These are phyloP conservation scores for Podiceps cristatus DNA, from an alignment of 2,113 vertebrate species.

Conservation along the genomic window DNA sequence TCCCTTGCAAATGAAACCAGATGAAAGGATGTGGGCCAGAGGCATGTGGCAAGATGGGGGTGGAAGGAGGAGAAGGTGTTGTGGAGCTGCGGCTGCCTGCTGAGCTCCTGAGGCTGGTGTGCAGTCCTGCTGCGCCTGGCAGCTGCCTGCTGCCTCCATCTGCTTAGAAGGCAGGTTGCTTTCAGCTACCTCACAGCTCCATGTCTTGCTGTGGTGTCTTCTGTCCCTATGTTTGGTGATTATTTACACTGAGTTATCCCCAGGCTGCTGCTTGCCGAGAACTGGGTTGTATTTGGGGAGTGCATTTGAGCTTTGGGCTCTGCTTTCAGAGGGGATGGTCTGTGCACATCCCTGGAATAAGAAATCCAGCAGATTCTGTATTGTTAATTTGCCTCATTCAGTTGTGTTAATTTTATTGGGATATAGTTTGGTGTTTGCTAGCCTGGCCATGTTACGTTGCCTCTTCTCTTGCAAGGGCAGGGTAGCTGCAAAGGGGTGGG, in stretches of 20 bases:
- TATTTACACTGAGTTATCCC: background rate
- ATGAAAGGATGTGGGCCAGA: background rate
- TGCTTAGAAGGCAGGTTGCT: background rate
- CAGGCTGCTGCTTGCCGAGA: background rate
- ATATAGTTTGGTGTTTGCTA: background rate
- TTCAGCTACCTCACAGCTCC: background rate
- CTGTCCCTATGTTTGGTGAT: background rate
- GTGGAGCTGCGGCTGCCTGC: background rate
- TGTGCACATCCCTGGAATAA: background rate
- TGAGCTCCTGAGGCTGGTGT: background rate
- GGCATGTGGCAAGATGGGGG: accelerated
- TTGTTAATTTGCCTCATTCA: background rate
- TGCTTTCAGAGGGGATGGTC: background rate
- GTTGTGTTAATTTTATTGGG: background rate
- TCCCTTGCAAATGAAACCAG: background rate
- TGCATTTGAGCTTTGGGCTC: background rate
- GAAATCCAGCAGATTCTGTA: background rate
- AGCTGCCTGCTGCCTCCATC: background rate
- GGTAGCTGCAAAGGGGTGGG: background rate
- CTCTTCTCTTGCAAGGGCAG: background rate
- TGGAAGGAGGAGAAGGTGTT: background rate
- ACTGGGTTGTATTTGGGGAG: background rate
- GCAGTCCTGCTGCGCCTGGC: background rate
- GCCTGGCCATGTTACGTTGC: background rate
- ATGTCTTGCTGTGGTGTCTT: accelerated